A percentile compares a stretch with the other conserved stretches of the same genome.
phyloP scores from a whole-genome alignment of 2,113 vertebrate species.

The Agelaius tricolor region DNA sequence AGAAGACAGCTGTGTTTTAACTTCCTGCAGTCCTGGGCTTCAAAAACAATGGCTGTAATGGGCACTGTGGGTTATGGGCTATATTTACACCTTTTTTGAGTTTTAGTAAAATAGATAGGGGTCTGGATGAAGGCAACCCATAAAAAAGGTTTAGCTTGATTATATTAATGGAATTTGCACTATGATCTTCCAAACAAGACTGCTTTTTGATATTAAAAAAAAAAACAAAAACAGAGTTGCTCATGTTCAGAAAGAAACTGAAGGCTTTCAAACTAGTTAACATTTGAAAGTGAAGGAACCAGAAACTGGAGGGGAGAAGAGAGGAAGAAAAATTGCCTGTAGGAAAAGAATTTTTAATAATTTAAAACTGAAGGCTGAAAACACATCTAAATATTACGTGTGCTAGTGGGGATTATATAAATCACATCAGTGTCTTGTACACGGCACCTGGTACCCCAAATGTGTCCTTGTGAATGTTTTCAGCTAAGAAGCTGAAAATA shows the following conservation, averaged over 20 bases:
- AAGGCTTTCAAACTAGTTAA: background rate
- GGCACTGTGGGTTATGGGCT: background rate
- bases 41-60: background rate
- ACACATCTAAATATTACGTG: fast-evolving
- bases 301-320: background rate
- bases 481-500: background rate
- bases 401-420: background rate
- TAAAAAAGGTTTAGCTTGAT: background rate
- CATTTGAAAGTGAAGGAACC: background rate
- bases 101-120: background rate
- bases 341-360: background rate
- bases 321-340: background rate
- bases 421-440: background rate
- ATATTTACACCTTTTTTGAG: fast-evolving
- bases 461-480: background rate
- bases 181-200: background rate
- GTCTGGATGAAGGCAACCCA: background rate
- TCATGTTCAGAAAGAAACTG: background rate
- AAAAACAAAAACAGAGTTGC: fast-evolving
- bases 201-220: background rate
- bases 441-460: too few species aligned
- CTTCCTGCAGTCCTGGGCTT: background rate
- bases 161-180: background rate
- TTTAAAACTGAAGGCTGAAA: background rate
- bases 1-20: background rate